These are phyloP conservation scores for Drosophila seclusa DNA, from an alignment of 2,888 invertebrate genomes.

Conservation along the genomic window DNA sequence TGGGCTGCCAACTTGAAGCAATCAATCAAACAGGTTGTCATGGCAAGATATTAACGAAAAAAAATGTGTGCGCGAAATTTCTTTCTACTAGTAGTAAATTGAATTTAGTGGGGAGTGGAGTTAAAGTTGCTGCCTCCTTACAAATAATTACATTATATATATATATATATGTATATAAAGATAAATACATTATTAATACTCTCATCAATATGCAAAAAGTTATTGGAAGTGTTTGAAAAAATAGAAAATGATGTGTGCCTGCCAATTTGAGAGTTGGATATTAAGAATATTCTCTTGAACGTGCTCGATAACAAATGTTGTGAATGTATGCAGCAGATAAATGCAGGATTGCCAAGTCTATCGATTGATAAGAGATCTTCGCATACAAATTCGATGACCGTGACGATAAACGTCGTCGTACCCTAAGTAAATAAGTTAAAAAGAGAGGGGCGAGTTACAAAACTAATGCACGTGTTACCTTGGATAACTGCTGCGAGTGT, in stretches of 20 bases:
- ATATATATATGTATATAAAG: background rate
- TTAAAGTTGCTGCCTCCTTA: background rate
- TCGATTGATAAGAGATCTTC: constrained; percentile 2
- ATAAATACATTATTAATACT: background rate
- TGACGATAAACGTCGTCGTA: background rate
- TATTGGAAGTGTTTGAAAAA: background rate
- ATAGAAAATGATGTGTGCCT: constrained; percentile 10
- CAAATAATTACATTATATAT: background rate
- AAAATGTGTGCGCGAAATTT: constrained; percentile 21
- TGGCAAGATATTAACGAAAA: constrained; percentile 11
- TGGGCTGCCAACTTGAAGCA: constrained; percentile 15
- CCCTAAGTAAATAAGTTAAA: constrained; percentile 6
- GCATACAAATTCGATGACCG: constrained; percentile 7
- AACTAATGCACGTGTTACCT: constrained; percentile 36
- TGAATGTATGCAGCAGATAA: background rate
- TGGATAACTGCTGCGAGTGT: constrained; percentile 48
- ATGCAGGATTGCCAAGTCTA: background rate
- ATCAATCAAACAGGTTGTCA: constrained; percentile 21
- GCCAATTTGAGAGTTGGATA: background rate
- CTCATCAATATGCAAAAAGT: background rate
- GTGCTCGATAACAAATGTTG: background rate
- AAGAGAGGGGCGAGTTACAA: constrained; percentile 3
- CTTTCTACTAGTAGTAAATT: constrained; percentile 7
- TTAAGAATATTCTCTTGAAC: constrained; percentile 12
- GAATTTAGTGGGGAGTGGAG: constrained; percentile 15